A percentile compares a stretch with the other conserved stretches of the same genome.
phyloP scores from a whole-genome alignment of 2,888 invertebrate species.

The Lumbricus terrestris region DNA sequence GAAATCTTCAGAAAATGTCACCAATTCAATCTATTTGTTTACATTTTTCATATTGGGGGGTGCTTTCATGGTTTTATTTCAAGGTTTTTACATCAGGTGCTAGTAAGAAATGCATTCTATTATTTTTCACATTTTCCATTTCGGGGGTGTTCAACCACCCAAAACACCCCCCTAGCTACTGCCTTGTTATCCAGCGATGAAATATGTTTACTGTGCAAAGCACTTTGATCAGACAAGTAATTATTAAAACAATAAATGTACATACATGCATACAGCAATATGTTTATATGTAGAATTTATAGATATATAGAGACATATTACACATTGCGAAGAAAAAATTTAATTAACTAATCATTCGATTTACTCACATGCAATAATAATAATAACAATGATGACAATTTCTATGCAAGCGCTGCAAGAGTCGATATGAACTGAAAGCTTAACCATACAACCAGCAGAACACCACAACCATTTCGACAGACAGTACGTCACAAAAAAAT shows the following conservation, averaged over 20 bases:
- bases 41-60: too few species aligned
- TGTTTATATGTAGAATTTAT: conserved; percentile 5
- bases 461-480: background rate
- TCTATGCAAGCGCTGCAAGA: background rate
- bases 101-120: too few species aligned
- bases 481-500: background rate
- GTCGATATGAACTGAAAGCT: background rate
- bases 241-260: background rate
- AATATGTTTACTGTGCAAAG: background rate
- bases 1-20: too few species aligned
- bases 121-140: too few species aligned
- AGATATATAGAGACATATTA: conserved; percentile 10
- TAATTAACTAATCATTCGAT: background rate
- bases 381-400: too few species aligned
- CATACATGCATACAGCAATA: conserved; percentile 10
- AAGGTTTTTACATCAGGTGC: too few species aligned
- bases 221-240: background rate
- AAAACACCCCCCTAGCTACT: too few species aligned
- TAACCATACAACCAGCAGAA: conserved; percentile 22
- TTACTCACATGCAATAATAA: too few species aligned
- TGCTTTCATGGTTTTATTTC: too few species aligned
- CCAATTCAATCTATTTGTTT: too few species aligned
- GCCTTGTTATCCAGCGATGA: too few species aligned
- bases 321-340: background rate
- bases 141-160: too few species aligned